Evolutionary conservation across 2,888 invertebrate species (phyloP).

Genomic region (Aelia acuminata): DNA sequence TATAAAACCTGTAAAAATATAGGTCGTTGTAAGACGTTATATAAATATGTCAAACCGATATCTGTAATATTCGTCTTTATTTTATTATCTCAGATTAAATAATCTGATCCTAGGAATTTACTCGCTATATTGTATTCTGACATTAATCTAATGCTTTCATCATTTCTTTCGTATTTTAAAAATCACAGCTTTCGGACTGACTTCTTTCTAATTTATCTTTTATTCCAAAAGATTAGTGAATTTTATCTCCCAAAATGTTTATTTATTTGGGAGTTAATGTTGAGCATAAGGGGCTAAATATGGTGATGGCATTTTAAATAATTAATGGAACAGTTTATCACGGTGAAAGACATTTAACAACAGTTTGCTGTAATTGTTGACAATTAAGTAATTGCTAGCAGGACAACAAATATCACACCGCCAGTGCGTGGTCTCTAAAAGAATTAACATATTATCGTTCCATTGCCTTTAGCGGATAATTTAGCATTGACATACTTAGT

Average conservation of each 20-base stretch:
- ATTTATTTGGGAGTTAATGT: neutral
- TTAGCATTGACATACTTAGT: neutral
- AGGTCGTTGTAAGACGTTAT: neutral
- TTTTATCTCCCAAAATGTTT: neutral
- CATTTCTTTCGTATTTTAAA: neutral
- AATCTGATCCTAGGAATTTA: neutral
- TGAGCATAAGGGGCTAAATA: neutral
- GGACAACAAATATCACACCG: neutral
- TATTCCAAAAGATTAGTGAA: neutral
- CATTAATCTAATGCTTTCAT: neutral
- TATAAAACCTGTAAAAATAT: neutral
- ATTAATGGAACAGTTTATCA: slow-evolving; percentile 3
- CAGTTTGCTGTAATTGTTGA: slow-evolving; percentile 3
- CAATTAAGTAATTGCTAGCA: neutral
- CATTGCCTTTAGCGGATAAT: neutral
- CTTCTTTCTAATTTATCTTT: neutral
- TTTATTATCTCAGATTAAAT: neutral
- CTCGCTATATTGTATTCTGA: neutral
- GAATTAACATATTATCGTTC: neutral
- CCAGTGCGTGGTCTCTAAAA: neutral
- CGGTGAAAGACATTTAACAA: neutral
- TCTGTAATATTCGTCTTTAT: neutral
- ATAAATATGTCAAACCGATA: neutral
- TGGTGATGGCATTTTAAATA: neutral
- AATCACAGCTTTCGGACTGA: neutral